phyloP scores from a whole-genome alignment of 2,888 invertebrate genomes.

The Dendrolimus pini region DNA sequence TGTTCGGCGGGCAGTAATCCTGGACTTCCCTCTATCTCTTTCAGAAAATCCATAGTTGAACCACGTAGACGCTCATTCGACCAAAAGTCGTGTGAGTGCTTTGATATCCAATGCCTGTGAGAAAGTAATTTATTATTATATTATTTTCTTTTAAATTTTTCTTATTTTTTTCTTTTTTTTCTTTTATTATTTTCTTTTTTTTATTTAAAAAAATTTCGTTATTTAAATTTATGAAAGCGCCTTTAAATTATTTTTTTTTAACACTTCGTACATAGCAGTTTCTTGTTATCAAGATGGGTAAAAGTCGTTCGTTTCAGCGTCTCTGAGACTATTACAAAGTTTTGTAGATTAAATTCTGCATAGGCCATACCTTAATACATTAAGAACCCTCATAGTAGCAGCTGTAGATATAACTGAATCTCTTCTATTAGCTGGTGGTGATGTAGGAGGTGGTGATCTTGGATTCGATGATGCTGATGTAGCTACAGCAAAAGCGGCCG shows the following conservation, averaged over 20 bases:
- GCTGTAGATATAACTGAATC: slow-evolving; percentile 92
- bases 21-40: slow-evolving; percentile 90
- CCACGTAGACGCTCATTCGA: slow-evolving; percentile 83
- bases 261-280: too few relatives aligned
- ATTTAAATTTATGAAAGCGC: too few relatives aligned
- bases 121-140: not conserved
- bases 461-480: slow-evolving; percentile 92
- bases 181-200: too few relatives aligned
- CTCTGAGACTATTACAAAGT: too few relatives aligned
- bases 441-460: slow-evolving; percentile 77
- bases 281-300: too few relatives aligned
- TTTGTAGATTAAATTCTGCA: too few relatives aligned
- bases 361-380: slow-evolving; percentile 80
- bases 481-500: slow-evolving; percentile 93
- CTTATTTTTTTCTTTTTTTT: too few relatives aligned
- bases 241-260: too few relatives aligned
- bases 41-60: slow-evolving; percentile 89
- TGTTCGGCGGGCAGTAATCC: slow-evolving; percentile 91
- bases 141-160: too few relatives aligned
- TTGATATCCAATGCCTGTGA: slow-evolving; percentile 90
- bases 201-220: too few relatives aligned
- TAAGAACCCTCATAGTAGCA: slow-evolving; percentile 95
- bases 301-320: too few relatives aligned
- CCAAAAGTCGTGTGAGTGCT: slow-evolving; percentile 93
- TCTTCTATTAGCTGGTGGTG: slow-evolving; percentile 65